These are phyloP conservation scores for Pristiophorus japonicus DNA, from an alignment of 2,113 vertebrate species.

Conservation along the genomic window DNA sequence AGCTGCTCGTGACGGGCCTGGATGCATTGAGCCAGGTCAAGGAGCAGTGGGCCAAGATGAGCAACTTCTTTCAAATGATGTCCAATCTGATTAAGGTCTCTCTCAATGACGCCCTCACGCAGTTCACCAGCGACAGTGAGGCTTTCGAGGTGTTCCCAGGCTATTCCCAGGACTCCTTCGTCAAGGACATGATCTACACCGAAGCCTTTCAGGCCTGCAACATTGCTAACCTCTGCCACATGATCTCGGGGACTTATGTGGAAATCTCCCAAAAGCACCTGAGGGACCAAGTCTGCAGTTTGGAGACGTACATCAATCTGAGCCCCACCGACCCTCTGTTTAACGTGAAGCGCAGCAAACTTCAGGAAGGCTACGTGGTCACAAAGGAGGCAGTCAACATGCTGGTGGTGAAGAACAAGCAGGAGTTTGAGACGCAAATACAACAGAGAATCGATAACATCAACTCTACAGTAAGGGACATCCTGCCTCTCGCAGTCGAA, in stretches of 20 bases:
- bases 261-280: slow-evolving; percentile 47
- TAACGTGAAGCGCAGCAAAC: not conserved
- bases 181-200: slow-evolving; percentile 46
- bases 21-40: slow-evolving; percentile 47
- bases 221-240: slow-evolving; percentile 44
- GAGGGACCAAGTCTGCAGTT: slow-evolving; percentile 46
- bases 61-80: slow-evolving; percentile 52
- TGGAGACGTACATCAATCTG: slow-evolving; percentile 46
- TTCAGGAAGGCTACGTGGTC: slow-evolving; percentile 39
- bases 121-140: slow-evolving; percentile 41
- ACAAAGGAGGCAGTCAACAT: slow-evolving; percentile 38
- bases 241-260: slow-evolving; percentile 49
- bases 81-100: slow-evolving; percentile 47
- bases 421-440: slow-evolving; percentile 41
- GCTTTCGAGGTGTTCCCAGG: not conserved
- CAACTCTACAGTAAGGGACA: not conserved
- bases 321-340: slow-evolving; percentile 41
- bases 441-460: slow-evolving; percentile 42
- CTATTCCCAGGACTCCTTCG: slow-evolving; percentile 40
- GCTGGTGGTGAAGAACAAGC: slow-evolving; percentile 44
- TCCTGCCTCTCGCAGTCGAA: not conserved
- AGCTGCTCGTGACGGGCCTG: slow-evolving; percentile 46
- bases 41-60: slow-evolving; percentile 51
- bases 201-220: slow-evolving; percentile 45
- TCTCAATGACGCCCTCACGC: slow-evolving; percentile 42